phyloP scores from a whole-genome alignment of 2,797 vertebrate species.

The Heterohyrax brucei region DNA sequence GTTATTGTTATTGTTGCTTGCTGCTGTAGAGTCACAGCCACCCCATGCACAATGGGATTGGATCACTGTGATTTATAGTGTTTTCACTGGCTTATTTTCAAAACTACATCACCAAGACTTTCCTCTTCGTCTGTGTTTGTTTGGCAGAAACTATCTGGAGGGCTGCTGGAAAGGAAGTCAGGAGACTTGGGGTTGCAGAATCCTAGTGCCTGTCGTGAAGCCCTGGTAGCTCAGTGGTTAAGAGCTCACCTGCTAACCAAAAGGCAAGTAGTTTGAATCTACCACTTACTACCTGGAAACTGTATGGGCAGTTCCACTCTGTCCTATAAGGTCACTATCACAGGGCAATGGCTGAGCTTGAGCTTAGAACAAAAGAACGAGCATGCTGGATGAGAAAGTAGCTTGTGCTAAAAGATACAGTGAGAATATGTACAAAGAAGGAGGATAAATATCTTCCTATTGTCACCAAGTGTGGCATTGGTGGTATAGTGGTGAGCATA shows the following conservation, averaged over 20 bases:
- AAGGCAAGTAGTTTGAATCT: too few relatives aligned
- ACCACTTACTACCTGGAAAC: too few relatives aligned
- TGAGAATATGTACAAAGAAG: not conserved
- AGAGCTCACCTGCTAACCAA: too few relatives aligned
- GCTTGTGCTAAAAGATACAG: too few relatives aligned
- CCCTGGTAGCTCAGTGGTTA: too few relatives aligned
- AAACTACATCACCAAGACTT: not conserved
- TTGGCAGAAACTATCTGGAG: not conserved
- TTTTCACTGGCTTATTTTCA: not conserved
- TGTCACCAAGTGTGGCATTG: not conserved
- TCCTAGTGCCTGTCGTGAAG: not conserved
- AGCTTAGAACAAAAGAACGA: not conserved
- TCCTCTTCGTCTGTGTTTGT: not conserved
- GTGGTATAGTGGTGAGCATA: constrained; percentile 71
- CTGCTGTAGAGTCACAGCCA: not conserved
- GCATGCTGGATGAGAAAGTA: not conserved
- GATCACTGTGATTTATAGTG: not conserved
- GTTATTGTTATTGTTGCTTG: not conserved
- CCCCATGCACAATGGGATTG: not conserved
- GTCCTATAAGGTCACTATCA: not conserved
- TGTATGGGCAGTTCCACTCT: too few relatives aligned
- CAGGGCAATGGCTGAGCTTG: not conserved
- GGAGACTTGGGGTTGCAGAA: not conserved
- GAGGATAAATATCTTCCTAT: not conserved
- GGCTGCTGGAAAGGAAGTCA: not conserved